These are phyloP conservation scores for Otolemur garnettii DNA, from an alignment of 2,113 vertebrate species.

Conservation along the genomic window DNA sequence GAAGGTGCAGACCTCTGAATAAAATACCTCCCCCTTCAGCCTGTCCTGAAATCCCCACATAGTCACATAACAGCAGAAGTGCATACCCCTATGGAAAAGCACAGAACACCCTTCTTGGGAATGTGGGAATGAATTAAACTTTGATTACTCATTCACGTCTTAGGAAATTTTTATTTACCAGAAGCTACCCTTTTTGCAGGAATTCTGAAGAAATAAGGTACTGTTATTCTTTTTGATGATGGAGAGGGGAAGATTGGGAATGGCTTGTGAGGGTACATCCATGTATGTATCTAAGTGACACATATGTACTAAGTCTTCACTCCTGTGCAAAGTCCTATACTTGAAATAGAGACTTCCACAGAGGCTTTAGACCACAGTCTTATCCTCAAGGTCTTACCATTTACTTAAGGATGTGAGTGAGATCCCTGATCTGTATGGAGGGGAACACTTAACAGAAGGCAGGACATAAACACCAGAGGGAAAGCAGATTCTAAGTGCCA, in stretches of 20 bases:
- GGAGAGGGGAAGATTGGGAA: background rate
- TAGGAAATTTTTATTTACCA: slow-evolving; percentile 59
- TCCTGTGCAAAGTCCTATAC: background rate
- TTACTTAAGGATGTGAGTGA: background rate
- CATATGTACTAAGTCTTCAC: background rate
- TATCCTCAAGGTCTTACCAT: background rate
- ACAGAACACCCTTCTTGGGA: background rate
- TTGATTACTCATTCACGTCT: slow-evolving; percentile 33
- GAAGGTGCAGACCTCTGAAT: background rate
- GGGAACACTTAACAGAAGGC: background rate
- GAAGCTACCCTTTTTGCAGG: slow-evolving; percentile 2
- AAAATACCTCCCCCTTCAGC: background rate
- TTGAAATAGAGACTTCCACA: slow-evolving; percentile 4
- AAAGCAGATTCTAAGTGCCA: background rate
- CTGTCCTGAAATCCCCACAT: background rate
- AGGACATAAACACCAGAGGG: background rate
- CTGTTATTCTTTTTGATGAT: background rate
- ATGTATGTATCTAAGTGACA: background rate
- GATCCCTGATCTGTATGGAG: background rate
- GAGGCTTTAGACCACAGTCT: background rate
- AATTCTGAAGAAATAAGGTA: slow-evolving; percentile 36
- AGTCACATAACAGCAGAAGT: slow-evolving; percentile 3
- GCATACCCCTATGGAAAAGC: background rate
- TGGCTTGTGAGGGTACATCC: background rate
- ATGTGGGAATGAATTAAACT: slow-evolving; percentile 28